These are phyloP conservation scores for Dicrurus megarhynchus DNA, from an alignment of 2,113 vertebrate genomes.

Conservation along the genomic window DNA sequence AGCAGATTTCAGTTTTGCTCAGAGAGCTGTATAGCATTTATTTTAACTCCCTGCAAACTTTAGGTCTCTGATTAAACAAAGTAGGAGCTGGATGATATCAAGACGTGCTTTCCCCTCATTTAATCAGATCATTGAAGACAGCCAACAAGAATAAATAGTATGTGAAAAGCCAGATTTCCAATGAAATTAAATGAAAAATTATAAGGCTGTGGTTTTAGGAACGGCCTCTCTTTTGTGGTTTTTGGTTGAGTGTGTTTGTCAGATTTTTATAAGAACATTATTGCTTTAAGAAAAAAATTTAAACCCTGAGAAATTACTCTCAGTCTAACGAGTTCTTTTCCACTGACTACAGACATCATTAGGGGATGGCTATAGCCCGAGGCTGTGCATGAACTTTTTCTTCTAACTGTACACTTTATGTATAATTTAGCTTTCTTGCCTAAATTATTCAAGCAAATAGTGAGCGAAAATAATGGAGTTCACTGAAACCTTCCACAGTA, in stretches of 20 bases:
- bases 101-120: not conserved
- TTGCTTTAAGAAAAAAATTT: conserved; percentile 90
- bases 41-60: conserved; percentile 69
- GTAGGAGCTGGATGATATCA: not conserved
- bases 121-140: conserved; percentile 11
- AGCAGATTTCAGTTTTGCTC: not conserved
- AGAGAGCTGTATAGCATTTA: not conserved
- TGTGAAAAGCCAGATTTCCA: conserved; percentile 30
- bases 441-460: conserved; percentile 99
- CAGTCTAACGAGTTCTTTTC: conserved; percentile 95
- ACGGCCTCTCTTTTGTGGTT: conserved; percentile 56
- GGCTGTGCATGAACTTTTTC: conserved; percentile 97
- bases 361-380: conserved; percentile 90
- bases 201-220: not conserved
- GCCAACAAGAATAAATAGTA: not conserved
- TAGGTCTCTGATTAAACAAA: conserved; percentile 38
- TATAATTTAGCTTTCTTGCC: conserved; percentile 97
- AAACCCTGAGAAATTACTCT: conserved; percentile 94
- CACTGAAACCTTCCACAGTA: conserved; percentile 91
- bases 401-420: conserved; percentile 99
- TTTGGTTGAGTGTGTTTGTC: conserved; percentile 69
- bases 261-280: conserved; percentile 78
- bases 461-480: conserved; percentile 98
- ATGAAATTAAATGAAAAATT: conserved; percentile 50
- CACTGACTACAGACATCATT: conserved; percentile 97